Base-by-base conservation (phyloP, 1,140 invertebrate species). In the Proctacanthus coquilletti region DNA sequence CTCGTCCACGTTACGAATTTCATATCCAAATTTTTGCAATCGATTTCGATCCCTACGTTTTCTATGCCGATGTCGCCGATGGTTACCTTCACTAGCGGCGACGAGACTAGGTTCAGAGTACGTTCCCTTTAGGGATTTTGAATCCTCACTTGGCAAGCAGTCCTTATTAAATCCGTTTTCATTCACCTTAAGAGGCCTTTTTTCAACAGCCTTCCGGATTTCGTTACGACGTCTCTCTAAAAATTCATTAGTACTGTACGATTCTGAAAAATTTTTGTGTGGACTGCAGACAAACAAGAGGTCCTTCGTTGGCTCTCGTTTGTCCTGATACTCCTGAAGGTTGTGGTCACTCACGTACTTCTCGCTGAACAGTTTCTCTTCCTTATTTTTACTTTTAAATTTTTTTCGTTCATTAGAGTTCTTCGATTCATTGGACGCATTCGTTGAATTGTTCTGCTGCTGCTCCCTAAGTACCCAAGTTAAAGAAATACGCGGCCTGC, bases 1-100 rank as follows among this genome's bases (percentile, higher is more conserved):
- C 19, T 69, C 69, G 43, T 82, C 77, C 21, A 82, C 66, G 54
- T 84, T 78, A 33, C 69, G 63, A 18, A 82, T 82, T 40, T 82
- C 76, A 43, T 82, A 83, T 19, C 77, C 78, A 43, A 82, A 81
- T 39, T 65, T 56, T 35, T 61, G 57, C 43, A 60, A 34, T 46
- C 66, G n/a, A 59, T 67, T 46, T 52, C 69, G 40, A 60, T 68
- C 38, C 59, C 60, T 3, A 62, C 65, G 20, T 54, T 69, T 45
- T 63, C 69, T 45, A 61, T 69, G 42, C 51, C 70, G 37, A 63
- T 53, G 52, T 1, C 50, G 45, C 5, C 52, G 48, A 18, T 50
- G 46, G 20, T 50, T 49, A 0, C 45, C 50, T 21, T 60, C 52
- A 0, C 53, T 57, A 5, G 50, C 52, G 0, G 53, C 53, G n/a